Evolutionary conservation across 2,888 invertebrate genomes (phyloP).

Genomic region (Nephrotoma appendiculata): DNA sequence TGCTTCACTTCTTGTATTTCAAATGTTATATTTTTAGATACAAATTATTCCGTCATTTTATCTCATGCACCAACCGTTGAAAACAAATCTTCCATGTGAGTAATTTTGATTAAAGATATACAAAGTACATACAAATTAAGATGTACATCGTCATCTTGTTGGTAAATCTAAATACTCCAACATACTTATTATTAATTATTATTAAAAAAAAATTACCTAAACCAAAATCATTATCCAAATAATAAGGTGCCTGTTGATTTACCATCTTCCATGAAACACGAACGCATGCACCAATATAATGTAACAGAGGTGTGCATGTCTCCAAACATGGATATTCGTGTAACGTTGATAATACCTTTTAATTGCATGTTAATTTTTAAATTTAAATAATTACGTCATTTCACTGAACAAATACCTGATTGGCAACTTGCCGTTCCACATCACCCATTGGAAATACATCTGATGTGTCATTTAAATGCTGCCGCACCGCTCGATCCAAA

Average conservation of each 20-base stretch:
- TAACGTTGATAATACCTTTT: constrained; percentile 70
- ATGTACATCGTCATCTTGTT: not conserved
- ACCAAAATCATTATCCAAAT: constrained; percentile 54
- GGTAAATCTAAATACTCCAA: not conserved
- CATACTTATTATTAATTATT: not conserved
- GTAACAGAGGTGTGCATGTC: constrained; percentile 58
- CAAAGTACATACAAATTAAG: not conserved
- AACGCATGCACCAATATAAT: constrained; percentile 69
- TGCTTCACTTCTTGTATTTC: no score
- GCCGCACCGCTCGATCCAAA: constrained; percentile 42
- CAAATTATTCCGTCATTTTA: no score
- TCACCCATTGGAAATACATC: constrained; percentile 56
- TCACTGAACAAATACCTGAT: constrained; percentile 33
- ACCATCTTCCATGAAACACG: constrained; percentile 77
- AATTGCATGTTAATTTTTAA: not conserved
- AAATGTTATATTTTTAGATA: no score
- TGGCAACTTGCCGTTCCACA: constrained; percentile 49
- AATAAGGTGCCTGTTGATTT: constrained; percentile 53
- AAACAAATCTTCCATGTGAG: not conserved
- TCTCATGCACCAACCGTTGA: not conserved
- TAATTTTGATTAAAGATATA: not conserved
- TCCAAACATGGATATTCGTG: constrained; percentile 87
- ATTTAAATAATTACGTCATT: not conserved
- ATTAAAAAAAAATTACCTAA: constrained; percentile 33
- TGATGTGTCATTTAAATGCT: constrained; percentile 52